Percentiles rank a stretch among this genome's conserved stretches.
Conservation (phyloP, 2,888 invertebrate species). For the Eupithecia exiguata region DNA sequence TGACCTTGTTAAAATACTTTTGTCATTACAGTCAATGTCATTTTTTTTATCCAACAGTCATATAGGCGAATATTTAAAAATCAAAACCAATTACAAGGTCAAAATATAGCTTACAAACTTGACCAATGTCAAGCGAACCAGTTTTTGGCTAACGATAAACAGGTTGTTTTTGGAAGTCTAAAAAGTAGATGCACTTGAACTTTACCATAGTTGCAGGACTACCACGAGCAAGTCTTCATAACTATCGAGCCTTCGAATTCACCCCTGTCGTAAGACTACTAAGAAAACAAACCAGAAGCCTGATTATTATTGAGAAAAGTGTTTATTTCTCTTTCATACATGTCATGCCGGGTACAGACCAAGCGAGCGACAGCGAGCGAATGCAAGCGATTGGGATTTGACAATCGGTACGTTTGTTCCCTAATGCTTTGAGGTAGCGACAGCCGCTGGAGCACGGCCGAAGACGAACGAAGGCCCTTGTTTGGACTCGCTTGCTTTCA, state of each 20-base stretch:
- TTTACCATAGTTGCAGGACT: not conserved
- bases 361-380: too few relatives aligned
- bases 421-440: too few relatives aligned
- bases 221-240: not conserved
- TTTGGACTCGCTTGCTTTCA: too few relatives aligned
- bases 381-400: too few relatives aligned
- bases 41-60: not conserved
- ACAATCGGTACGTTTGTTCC: too few relatives aligned
- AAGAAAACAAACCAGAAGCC: too few relatives aligned
- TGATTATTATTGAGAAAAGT: too few relatives aligned
- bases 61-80: not conserved
- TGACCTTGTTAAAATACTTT: not conserved
- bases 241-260: not conserved
- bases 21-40: too few relatives aligned
- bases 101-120: not conserved
- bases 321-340: too few relatives aligned
- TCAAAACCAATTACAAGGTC: not conserved
- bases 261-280: not conserved
- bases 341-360: too few relatives aligned
- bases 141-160: not conserved
- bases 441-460: too few relatives aligned
- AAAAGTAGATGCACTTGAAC: not conserved
- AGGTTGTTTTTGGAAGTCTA: not conserved
- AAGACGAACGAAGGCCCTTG: too few relatives aligned
- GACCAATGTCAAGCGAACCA: not conserved